Base-by-base conservation (phyloP, 2,797 vertebrate species). In the Mus spretus region DNA sequence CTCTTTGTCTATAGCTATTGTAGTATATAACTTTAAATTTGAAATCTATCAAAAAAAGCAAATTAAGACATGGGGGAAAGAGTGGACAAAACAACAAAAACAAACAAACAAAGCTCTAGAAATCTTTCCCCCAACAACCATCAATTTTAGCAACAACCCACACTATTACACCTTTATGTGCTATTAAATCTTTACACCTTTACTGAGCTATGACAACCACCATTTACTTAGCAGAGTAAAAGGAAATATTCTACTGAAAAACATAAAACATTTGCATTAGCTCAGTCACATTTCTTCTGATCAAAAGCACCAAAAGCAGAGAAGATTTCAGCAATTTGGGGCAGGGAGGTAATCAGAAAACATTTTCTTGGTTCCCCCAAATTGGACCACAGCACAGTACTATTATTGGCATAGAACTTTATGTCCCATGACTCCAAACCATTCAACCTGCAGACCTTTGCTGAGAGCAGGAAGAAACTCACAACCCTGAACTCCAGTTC, bases 1-100 rank as follows among this genome's bases (percentile, higher is more conserved):
- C 4, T 77, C 40, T 85, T 90, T 50, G 19, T 67, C 22, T 90
- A 26, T 59, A 87, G 50, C n/a, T 94, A 94, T 44, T 94, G 93
- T 40, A 63, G 5, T 31, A 22, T 37, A 17, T 5, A 50, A 59
- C 17, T 61, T 22, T 50, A 67, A 74, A 91, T 59, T 78, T 86
- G 93, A 86, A 83, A 0, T 37, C 3, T 34, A 0, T 9, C 88
- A 40, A 84, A 94, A 97, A 94, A 80, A 34, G 47, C 47, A 47
- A 47, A 9, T 47, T 37, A 15, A 40, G 4, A 31, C 3, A 12
- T 50, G 50, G 8, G 8, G 9, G 63, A 24, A 13, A 10, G 14
- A 90, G 2, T 70, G 2, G n/a, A 20, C 44, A 55, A 55, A 53
- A n/a, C 24, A 14, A 40, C 2, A 47, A 59, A 14, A 82, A 63